Conservation (phyloP, 2,113 vertebrate species). For the Bettongia penicillata region DNA sequence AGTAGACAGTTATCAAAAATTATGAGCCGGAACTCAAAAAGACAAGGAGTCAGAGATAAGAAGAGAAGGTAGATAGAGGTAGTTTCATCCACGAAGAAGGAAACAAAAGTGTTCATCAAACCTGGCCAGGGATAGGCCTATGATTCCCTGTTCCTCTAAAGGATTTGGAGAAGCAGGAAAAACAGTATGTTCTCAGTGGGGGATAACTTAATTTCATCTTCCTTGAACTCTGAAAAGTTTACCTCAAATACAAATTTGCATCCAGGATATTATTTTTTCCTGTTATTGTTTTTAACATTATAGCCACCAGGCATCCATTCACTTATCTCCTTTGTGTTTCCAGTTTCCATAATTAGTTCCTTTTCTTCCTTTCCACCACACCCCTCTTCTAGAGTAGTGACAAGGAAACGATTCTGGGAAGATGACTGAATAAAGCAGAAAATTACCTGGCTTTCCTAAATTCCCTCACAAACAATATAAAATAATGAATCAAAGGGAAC, state of each 20-base stretch:
- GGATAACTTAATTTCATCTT: slow-evolving; percentile 4
- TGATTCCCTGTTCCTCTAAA: background rate
- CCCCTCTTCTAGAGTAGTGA: no score
- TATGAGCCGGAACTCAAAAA: slow-evolving; percentile 23
- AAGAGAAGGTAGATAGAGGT: background rate
- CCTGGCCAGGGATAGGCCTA: background rate
- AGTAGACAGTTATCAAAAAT: background rate
- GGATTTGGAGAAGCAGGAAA: background rate
- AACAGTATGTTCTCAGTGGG: background rate
- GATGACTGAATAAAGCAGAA: no score
- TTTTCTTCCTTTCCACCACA: no score
- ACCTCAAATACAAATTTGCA: background rate
- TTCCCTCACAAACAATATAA: no score
- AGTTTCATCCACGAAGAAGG: background rate
- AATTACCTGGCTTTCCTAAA: no score
- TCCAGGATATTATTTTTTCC: background rate
- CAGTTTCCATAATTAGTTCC: no score
- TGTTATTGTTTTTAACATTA: background rate
- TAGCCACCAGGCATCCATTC: no score
- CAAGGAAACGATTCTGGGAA: no score
- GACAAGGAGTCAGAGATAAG: slow-evolving; percentile 43
- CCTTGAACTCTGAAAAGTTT: slow-evolving; percentile 33
- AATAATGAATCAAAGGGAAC: no score
- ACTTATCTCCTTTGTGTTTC: no score
- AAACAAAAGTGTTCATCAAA: background rate